These are phyloP conservation scores for Hyphantria cunea DNA, from an alignment of 1,140 invertebrate genomes.

Conservation along the genomic window DNA sequence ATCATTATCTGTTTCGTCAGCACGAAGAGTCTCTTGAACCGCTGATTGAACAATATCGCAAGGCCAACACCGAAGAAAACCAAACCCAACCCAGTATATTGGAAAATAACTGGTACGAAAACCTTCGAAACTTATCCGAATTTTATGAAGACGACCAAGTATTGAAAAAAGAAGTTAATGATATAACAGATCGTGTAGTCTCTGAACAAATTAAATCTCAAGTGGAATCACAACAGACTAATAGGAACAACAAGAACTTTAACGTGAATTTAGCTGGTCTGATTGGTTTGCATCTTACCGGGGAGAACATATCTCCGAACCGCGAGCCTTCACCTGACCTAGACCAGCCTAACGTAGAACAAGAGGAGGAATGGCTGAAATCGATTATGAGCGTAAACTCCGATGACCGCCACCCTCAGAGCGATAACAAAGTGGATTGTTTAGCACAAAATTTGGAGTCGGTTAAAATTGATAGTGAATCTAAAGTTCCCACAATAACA, in stretches of 20 bases:
- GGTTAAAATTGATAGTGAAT: constrained; percentile 66
- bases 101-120: constrained; percentile 66
- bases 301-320: constrained; percentile 55
- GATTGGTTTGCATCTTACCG: constrained; percentile 64
- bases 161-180: constrained; percentile 62
- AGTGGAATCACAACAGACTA: constrained; percentile 38
- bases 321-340: constrained; percentile 53
- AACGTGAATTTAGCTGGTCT: constrained; percentile 75
- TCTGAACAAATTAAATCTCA: constrained; percentile 49
- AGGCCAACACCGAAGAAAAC: constrained; percentile 42
- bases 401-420: constrained; percentile 49
- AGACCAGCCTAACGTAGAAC: constrained; percentile 49
- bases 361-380: constrained; percentile 67
- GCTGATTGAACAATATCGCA: constrained; percentile 60
- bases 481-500: constrained; percentile 73
- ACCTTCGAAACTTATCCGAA: constrained; percentile 69
- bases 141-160: constrained; percentile 75
- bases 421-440: constrained; percentile 56
- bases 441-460: constrained; percentile 63
- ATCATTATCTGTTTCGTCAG: constrained; percentile 71
- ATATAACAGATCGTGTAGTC: constrained; percentile 60
- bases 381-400: constrained; percentile 72
- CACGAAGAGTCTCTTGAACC: constrained; percentile 74
- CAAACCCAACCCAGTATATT: constrained; percentile 52
- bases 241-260: constrained; percentile 59